A percentile compares a stretch with the other conserved stretches of the same genome.
Conservation (phyloP, 64 coral and sea anemone species). For the Trachythela sp. region DNA sequence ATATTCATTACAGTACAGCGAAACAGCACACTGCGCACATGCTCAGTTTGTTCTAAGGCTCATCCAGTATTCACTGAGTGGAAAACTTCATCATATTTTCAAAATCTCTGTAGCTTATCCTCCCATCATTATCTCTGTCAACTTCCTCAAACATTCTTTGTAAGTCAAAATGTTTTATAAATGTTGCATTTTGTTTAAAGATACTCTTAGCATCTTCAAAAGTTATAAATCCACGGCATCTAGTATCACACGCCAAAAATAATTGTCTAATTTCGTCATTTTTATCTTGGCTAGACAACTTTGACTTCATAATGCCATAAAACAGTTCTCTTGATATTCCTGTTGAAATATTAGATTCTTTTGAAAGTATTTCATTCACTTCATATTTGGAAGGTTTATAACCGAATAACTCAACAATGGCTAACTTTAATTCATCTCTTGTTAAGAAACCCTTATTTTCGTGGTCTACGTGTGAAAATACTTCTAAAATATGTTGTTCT, state of each 20-base stretch:
- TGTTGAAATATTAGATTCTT: not conserved
- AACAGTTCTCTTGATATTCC: not conserved
- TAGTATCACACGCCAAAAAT: conserved; percentile 83
- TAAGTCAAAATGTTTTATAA: conserved; percentile 56
- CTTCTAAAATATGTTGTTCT: not conserved
- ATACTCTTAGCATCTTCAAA: conserved; percentile 66
- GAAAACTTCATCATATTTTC: conserved; percentile 89
- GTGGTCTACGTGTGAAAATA: not conserved
- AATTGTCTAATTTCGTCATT: conserved; percentile 89
- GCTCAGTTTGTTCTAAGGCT: too few relatives aligned
- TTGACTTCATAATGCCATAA: not conserved
- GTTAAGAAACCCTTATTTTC: not conserved
- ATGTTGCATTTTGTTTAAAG: conserved; percentile 68
- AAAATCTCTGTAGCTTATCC: conserved; percentile 88
- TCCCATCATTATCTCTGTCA: conserved; percentile 84
- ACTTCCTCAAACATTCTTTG: conserved; percentile 77
- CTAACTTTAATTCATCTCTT: conserved; percentile 14
- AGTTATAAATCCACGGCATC: conserved; percentile 79
- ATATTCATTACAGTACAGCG: too few relatives aligned
- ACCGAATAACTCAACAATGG: not conserved
- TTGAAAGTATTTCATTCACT: conserved; percentile 24
- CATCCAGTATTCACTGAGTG: conserved; percentile 7
- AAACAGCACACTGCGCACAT: too few relatives aligned
- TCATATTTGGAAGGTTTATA: conserved; percentile 24
- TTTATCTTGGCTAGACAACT: conserved; percentile 61